Evolutionary conservation across 2,113 vertebrate genomes (phyloP).

Genomic region (Terrapene triunguis): DNA sequence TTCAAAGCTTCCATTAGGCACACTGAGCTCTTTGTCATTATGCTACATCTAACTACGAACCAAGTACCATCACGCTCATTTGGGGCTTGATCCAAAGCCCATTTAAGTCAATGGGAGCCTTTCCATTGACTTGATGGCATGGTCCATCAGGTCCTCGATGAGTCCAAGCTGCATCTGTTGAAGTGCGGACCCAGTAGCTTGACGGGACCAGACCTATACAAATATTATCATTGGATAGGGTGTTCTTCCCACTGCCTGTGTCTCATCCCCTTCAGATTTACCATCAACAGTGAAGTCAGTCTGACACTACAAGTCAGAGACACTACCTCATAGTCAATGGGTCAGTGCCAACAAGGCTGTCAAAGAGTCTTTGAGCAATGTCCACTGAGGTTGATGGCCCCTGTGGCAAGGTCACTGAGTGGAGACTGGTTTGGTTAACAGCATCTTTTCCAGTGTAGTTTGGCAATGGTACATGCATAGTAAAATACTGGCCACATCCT

Average conservation of each 20-base stretch:
- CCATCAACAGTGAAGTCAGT: neutral
- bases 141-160: neutral
- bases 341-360: rapidly evolving
- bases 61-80: neutral
- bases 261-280: neutral
- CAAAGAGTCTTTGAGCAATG: neutral
- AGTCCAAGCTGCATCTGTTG: slow-evolving; percentile 3
- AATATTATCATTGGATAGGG: neutral
- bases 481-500: slow-evolving; percentile 62
- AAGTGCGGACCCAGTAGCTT: neutral
- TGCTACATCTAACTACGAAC: neutral
- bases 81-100: neutral
- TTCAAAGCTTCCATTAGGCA: neutral
- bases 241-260: neutral
- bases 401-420: neutral
- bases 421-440: neutral
- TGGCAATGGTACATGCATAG: slow-evolving; percentile 39
- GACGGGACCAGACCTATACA: slow-evolving; percentile 6
- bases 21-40: neutral
- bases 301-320: neutral
- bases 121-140: neutral
- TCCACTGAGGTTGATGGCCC: neutral
- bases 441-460: neutral
- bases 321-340: neutral
- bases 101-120: neutral